Evolutionary conservation across 2,888 invertebrate genomes (phyloP), one percentile per base, ranked within the genome.

Genomic region (Scaptomyza reducta): DNA sequence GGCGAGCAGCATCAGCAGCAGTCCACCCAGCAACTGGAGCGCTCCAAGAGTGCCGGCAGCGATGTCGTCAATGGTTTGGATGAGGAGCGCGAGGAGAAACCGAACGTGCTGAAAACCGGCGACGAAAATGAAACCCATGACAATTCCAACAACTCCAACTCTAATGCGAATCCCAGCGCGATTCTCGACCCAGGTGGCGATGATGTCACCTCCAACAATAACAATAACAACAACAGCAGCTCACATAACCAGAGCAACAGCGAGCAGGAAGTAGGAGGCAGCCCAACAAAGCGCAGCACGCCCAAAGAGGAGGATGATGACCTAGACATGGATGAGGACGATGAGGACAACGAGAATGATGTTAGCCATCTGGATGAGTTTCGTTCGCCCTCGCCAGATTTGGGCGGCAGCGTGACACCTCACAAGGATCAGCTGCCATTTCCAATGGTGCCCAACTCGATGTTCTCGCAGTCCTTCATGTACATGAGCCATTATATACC

Each of bases 401-500:
- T 90, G 53, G 56, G 69, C 0, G 80, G 91, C 87, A 78, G 74
- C 35, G 86, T 90, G 51, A 73, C 74, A 16, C 79, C 90, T 16
- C 80, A 93, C 90, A 80, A 93, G 90, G 92, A 92, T 68, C 84
- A 85, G 61, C 95, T 97, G 89, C 96, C 96, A 0, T 96, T 97
- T 90, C 96, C 97, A 1, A 93, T 97, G 92, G 96, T 97, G 40
- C 96, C 96, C 53, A 96, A 96, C 90, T 95, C 96, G 0, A 96
- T 97, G 96, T 97, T 97, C 90, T 95, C 96, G 55, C 97, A 97
- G 83, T 96, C 96, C 62, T 96, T 97, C 77, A 96, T 97, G 96
- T 97, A 97, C 90, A 97, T 97, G 97, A 96, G 96, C 85, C 96
- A 96, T 90, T 97, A 97, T 90, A 95, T 97, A 87, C 95, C 95